Evolutionary conservation across 2,113 vertebrate species (phyloP), one percentile per base, ranked within the genome.

Genomic region (Otus sunia): DNA sequence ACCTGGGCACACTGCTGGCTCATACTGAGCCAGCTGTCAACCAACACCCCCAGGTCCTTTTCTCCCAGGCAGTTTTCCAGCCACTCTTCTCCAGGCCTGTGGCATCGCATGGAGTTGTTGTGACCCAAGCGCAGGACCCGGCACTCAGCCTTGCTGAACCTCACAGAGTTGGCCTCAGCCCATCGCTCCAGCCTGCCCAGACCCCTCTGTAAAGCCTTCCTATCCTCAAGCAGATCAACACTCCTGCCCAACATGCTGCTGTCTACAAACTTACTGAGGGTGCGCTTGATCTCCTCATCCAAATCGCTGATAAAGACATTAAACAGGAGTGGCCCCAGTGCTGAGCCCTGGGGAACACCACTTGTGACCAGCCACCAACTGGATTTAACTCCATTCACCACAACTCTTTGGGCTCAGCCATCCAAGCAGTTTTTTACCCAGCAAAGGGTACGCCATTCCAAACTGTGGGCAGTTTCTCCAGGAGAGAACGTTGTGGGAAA

Each of bases 21-120:
- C 59, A 20, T 12, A 5, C 26, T 15, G 22, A 63, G 29, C 9
- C 2, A 0, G 13, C n/a, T 30, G n/a, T 39, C 1, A 0, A 30
- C 7, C 68, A 72, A 6, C 36, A 39, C 5, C 47, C 7, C 59
- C 36, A 63, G 12, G n/a, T 39, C 47, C 15, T 78, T 34, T 34
- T 52, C 75, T 2, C 0, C 47, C 9, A 4, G 10, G 29, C 45
- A 63, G 27, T 29, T 52, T 32, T 63, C 47, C 29, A 63, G 58
- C 6, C 59, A 50, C 59, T 50, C 26, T 6, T 41, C 30, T 22
- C 36, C 52, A 41, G 25, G 37, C 11, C 21, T 27, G 14, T 29
- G 17, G 43, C 2, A 1, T 2, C 49, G 34, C 34, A 11, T 30
- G 39, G 30, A 41, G 17, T 45, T 45, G 55, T 9, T 36, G 41